Base-by-base conservation (phyloP, 1,140 invertebrate genomes). In the Schlechtendalia chinensis region DNA sequence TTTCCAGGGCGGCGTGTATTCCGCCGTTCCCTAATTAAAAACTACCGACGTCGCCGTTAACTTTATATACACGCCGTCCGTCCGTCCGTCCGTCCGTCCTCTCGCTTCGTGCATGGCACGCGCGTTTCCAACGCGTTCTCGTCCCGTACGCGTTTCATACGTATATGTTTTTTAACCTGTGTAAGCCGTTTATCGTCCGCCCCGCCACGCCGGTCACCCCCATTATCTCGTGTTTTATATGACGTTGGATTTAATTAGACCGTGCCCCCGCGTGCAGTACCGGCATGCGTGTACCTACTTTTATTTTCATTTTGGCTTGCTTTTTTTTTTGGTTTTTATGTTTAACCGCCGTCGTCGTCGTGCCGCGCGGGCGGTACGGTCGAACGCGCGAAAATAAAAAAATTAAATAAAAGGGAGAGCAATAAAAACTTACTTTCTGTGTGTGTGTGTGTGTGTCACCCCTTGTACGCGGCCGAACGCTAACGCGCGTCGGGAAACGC, bases 1-100 rank as follows among this genome's bases (percentile, higher is more conserved):
- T 79, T 79, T 79, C 54, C 75, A 45, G 75, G 39, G 22, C 8
- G 27, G 56, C 19, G 24, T 61, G 32, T 75, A 75, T 39, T 61
- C 75, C 58, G 75, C 75, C 58, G 63, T 50, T 79, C 75, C 75
- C 75, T 79, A 79, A 79, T 79, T 79, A 79, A 79, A 79, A 79
- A 79, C 75, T 79, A 50, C 45, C 47, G 54, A 22, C 75, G 58
- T 58, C 56, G n/a, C 74, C 74, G 74, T 77, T 59, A 63, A 79
- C 75, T 63, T 79, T 47, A 27, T 50, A 75, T 27, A n/a, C n/a
- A n/a, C 71, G 24, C 17, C 72, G 29, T 11, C 27, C n/a, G n/a
- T n/a, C n/a, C n/a, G n/a, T n/a, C n/a, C n/a, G n/a, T n/a, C 54
- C 56, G 24, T 29, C 71, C 5, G n/a, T n/a, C 50, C 54, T 4